Evolutionary conservation across 2,113 vertebrate genomes (phyloP), one percentile per base, ranked within the genome.

Genomic region (Hystrix cristata): DNA sequence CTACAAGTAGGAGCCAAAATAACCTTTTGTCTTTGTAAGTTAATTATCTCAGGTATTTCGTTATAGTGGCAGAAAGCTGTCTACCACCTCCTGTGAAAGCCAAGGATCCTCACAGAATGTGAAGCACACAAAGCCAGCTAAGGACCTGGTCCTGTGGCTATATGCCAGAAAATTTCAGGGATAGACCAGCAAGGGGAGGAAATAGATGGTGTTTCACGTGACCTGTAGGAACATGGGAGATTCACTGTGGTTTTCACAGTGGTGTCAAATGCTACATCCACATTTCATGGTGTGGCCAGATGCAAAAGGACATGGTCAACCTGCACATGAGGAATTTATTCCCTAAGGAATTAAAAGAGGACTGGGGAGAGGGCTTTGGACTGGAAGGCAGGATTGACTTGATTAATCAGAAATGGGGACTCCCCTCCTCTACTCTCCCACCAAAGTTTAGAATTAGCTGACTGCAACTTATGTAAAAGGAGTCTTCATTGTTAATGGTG

Each of bases 91-190:
- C 5, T 72, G 5, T 59, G 43, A 82, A 57, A 87, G 51, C 51
- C 57, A 87, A 76, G 48, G n/a, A 62, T 88, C 38, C 60, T 92
- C 55, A 78, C 84, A 51, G 67, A 96, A 62, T 60, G 29, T 46
- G 65, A 89, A 43, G 18, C 27, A 51, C 15, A 62, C 25, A 69
- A 38, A 65, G 34, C 43, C 76, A 38, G 29, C 67, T 14, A 31
- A 71, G 29, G 53, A 71, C 64, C 53, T 78, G 25, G 18, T 19
- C 7, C 27, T 14, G 14, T 38, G 53, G 53, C 55, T 62, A 12
- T 55, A 60, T 83, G 51, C 59, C 38, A 55, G 43, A 60, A 53
- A 55, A 64, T 34, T 69, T 78, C 53, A 19, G 16, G 15, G 43
- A 25, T 27, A 67, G 60, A 60, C 46, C 78, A 83, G 55, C 53